Evolutionary conservation across 2,888 invertebrate genomes (phyloP), one percentile per base, ranked within the genome.

Genomic region (Melanotus villosus): DNA sequence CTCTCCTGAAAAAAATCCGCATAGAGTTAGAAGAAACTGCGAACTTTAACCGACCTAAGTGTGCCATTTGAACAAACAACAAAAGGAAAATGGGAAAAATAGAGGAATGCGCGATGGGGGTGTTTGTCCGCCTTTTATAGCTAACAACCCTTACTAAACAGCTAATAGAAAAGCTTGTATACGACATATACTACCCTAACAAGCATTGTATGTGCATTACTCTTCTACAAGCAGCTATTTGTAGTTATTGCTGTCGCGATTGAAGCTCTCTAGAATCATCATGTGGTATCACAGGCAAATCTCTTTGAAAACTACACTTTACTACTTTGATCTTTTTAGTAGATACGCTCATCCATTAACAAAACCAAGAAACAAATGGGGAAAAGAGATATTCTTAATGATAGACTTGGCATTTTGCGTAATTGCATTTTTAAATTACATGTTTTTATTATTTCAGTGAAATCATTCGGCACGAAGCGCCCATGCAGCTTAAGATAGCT

Each of bases 131-230:
- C 76, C 71, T 43, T 38, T 32, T 60, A 38, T 10, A 43, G 62
- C 70, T 69, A 38, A 47, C 41, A 73, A 54, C 47, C 34, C 45
- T 58, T 59, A 74, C 70, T 72, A 74, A 71, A 73, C 64, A 73
- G 77, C 76, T 79, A 76, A 77, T 77, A 77, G 77, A 77, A 77
- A 78, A 75, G 74, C 74, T 74, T 70, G 70, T 73, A 75, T 75
- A 65, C 72, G 70, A 67, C 60, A 70, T 73, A 70, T 70, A 69
- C 56, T 56, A 56, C 56, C 71, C 74, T 69, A 72, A 73, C 68
- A 67, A 69, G 73, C 72, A 75, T 75, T 76, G 72, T 76, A 73
- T 68, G 59, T 74, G 63, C 71, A 74, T 73, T 74, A 74, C 75
- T 72, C 74, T 66, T 65, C 71, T 63, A 73, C 70, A 73, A 76